Evolutionary conservation across 2,888 invertebrate genomes (phyloP), one percentile per base, ranked within the genome.

Genomic region (Amphimallon solstitiale): DNA sequence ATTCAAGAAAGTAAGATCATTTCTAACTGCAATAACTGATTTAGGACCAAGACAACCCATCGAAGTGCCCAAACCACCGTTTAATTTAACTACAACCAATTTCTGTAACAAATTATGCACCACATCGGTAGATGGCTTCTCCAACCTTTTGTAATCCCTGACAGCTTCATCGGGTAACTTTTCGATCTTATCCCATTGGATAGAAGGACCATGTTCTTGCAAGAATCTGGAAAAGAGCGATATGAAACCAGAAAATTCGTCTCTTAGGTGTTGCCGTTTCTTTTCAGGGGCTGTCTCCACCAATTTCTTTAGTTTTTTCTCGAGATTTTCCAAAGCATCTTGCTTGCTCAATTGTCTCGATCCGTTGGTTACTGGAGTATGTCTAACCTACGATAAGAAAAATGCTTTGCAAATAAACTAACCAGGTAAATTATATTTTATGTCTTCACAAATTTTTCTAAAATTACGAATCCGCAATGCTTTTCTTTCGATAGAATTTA

Each of bases 11-110:
- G 97, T 97, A 45, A 97, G 86, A 73, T 97, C 95, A 76, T 94
- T 95, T 70, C 97, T 86, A 37, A 98, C 97, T 68, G 94, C 91
- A 70, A 98, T 98, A 15, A 97, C 92, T 54, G 96, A 96, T 84
- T 98, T 98, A 1, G 97, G 97, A 0, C 97, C 97, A 77, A 93
- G 92, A 77, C 97, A 98, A 2, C 97, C 97, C 97, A 98, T 98
- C 15, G 95, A 95, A 0, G 97, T 98, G 10, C 97, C 97, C 52
- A 98, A 86, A 60, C 97, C 97, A 81, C 97, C 97, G 82, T 98
- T 98, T 21, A 98, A 86, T 80, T 98, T 98, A 9, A 98, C 92
- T 60, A 98, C 97, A 21, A 98, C 92, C 77, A 98, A 83, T 80
- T 96, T 95, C 74, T 91, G 90, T 71, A 98, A 85, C 91, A 97